Percentiles rank a stretch among this genome's conserved stretches.
phyloP scores from a whole-genome alignment of 2,888 invertebrate genomes.

The Rhopalosiphum nymphaeae region DNA sequence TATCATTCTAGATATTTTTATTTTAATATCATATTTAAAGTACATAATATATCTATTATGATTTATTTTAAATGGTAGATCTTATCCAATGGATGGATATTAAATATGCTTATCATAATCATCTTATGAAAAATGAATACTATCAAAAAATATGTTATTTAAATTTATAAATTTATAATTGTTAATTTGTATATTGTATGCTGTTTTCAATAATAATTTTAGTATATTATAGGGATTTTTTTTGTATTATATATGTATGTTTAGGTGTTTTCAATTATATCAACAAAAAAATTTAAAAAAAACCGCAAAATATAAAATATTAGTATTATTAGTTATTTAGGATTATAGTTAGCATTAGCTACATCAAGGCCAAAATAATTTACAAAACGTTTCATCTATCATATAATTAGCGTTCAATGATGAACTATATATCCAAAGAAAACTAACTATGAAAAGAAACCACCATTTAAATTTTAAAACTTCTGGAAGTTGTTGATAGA shows the following conservation, averaged over 20 bases:
- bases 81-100: neutral
- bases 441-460: constrained; percentile 14
- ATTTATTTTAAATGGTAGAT: neutral
- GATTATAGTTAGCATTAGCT: neutral
- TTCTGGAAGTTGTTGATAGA: constrained; percentile 29
- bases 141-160: neutral
- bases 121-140: neutral
- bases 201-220: neutral
- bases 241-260: neutral
- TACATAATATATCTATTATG: neutral
- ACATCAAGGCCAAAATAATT: constrained; percentile 29
- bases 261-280: neutral
- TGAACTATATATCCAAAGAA: constrained; percentile 6
- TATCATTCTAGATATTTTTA: neutral
- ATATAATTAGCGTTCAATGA: neutral
- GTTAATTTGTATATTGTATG: neutral
- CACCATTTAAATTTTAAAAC: neutral
- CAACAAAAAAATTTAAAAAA: neutral
- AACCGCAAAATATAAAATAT: neutral
- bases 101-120: neutral
- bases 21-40: neutral
- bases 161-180: neutral
- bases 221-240: neutral
- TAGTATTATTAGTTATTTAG: neutral
- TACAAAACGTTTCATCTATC: neutral